A percentile compares a stretch with the other conserved stretches of the same genome.
Evolutionary conservation across 2,888 invertebrate genomes (phyloP).

Genomic region (Rhopalosiphum nymphaeae): DNA sequence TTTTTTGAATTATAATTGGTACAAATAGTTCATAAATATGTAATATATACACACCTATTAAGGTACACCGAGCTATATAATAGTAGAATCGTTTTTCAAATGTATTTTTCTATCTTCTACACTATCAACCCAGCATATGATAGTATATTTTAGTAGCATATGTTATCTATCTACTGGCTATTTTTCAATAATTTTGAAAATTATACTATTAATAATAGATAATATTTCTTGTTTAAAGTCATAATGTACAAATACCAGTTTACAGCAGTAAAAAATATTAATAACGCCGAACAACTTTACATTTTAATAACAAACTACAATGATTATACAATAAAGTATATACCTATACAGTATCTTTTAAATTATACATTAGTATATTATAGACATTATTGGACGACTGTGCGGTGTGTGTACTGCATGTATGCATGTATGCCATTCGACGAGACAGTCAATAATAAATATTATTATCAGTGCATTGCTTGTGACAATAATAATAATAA

Average conservation of each 20-base stretch:
- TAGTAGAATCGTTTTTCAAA: background rate
- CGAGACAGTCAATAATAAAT: slow-evolving; percentile 17
- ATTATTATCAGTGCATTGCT: slow-evolving; percentile 25
- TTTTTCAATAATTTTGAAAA: background rate
- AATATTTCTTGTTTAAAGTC: background rate
- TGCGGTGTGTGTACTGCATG: background rate
- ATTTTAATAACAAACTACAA: background rate
- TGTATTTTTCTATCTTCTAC: background rate
- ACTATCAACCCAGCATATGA: background rate
- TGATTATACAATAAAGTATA: background rate
- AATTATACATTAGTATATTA: background rate
- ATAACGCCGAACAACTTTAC: background rate
- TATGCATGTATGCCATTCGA: background rate
- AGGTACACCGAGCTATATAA: background rate
- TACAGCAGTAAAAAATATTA: background rate
- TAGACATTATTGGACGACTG: background rate
- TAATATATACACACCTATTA: background rate
- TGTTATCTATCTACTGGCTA: rapidly evolving
- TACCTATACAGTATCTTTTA: background rate
- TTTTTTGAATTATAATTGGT: background rate
- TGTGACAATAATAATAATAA: slow-evolving; percentile 26
- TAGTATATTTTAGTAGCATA: background rate
- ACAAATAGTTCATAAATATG: background rate
- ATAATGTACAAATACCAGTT: background rate
- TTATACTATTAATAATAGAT: background rate